Conservation (phyloP, 1,140 invertebrate species). For the Trichomalopsis sarcophagae region DNA sequence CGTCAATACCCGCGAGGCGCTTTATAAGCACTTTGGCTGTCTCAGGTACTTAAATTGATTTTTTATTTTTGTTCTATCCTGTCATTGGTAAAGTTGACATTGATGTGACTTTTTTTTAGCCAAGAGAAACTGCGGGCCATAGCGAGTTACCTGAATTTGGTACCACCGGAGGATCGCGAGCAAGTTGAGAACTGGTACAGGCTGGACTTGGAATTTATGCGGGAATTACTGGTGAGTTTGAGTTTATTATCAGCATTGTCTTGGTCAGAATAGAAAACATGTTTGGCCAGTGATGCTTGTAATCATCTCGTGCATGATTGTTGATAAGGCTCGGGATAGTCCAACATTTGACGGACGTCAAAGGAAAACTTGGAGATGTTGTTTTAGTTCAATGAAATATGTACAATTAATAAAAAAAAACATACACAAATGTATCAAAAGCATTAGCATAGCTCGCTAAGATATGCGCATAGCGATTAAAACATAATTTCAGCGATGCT, state of each 20-base stretch:
- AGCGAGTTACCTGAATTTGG: slow-evolving; percentile 89
- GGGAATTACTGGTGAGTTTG: slow-evolving; percentile 85
- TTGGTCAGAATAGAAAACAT: no score
- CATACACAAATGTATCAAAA: no score
- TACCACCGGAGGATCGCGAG: slow-evolving; percentile 85
- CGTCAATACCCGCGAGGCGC: slow-evolving; percentile 90
- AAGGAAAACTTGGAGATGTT: no score
- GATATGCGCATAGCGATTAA: no score
- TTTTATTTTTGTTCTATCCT: neutral
- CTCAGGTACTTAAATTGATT: slow-evolving; percentile 77
- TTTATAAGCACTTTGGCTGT: slow-evolving; percentile 90
- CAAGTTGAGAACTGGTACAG: slow-evolving; percentile 84
- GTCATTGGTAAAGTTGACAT: neutral
- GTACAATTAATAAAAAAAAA: no score
- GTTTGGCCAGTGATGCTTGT: no score
- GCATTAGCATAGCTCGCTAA: no score
- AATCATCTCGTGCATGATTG: no score
- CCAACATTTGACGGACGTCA: no score
- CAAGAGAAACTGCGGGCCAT: slow-evolving; percentile 89
- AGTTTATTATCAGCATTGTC: neutral
- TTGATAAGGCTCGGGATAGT: no score
- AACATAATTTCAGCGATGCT: no score
- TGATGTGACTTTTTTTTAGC: slow-evolving; percentile 73
- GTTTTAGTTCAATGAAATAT: no score
- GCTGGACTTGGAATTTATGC: slow-evolving; percentile 86